Percentiles rank a stretch among this genome's conserved stretches.
Evolutionary conservation across 1,140 invertebrate genomes (phyloP).

Genomic region (Uloborus diversus): DNA sequence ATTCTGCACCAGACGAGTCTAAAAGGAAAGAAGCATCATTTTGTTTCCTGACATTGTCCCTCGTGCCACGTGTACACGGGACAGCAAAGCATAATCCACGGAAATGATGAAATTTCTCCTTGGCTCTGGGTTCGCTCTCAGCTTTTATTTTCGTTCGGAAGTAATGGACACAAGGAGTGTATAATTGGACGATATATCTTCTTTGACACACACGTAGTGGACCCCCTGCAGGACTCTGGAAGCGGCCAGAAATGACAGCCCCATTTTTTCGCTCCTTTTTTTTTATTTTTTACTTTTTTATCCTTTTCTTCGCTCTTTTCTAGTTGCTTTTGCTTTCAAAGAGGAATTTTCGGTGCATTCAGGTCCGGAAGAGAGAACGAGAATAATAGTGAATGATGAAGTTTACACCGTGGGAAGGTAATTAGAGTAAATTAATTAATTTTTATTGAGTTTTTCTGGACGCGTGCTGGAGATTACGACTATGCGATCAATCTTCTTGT

Average conservation of each 20-base stretch:
- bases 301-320: neutral
- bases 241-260: constrained; percentile 12
- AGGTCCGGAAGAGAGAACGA: neutral
- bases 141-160: constrained; percentile 40
- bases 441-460: no score
- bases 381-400: neutral
- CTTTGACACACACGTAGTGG: constrained; percentile 34
- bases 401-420: no score
- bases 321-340: neutral
- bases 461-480: no score
- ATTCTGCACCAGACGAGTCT: constrained; percentile 15
- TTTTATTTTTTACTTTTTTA: neutral
- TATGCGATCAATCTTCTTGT: no score
- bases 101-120: constrained; percentile 45
- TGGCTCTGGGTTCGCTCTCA: neutral
- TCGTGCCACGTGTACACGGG: constrained; percentile 4
- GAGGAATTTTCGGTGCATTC: neutral
- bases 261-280: neutral
- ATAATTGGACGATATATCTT: constrained; percentile 49
- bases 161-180: constrained; percentile 42
- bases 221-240: constrained; percentile 4
- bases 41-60: constrained; percentile 26
- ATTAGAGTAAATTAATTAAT: no score
- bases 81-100: constrained; percentile 38
- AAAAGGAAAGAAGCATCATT: constrained; percentile 14